Base-by-base conservation (phyloP, 2,888 invertebrate species). In the Eumacrocentrus americanus region DNA sequence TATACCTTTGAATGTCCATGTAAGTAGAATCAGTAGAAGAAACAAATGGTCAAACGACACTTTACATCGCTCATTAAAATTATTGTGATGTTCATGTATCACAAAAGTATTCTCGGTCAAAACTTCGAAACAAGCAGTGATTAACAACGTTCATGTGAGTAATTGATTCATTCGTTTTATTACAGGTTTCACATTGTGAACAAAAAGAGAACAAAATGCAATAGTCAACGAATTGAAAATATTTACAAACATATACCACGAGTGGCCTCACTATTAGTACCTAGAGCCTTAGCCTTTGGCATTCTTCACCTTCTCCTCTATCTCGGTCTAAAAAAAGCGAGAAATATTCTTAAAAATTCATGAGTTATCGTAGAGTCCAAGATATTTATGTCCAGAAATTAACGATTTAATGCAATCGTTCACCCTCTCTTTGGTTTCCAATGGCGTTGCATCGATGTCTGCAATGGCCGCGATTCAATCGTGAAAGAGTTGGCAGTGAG, bases 401-500 rank as follows among this genome's bases (percentile, higher is more conserved):
- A 58, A 58, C 52, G 48, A 16, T 35, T 14, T 14, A 11, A n/a
- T 37, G 14, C n/a, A 34, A 58, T 44, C 18, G 51, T 23, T 34
- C 9, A 40, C 25, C 59, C 60, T 47, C 65, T 68, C 58, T 72
- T 74, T 70, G 74, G 71, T 71, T 68, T 69, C 67, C 70, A 66
- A 70, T 67, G 67, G 61, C 56, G 9, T 29, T 34, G 29, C 35
- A 37, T 53, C 54, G 29, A 16, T 18, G 60, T 63, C 62, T 62
- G 54, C 40, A 46, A 35, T 12, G 29, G 50, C 54, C 34, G 51
- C 61, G 62, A 65, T 65, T 42, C 58, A 64, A 64, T 69, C 67
- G 60, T 70, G 63, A 66, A 61, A 60, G 56, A 62, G 67, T 67
- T 67, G 76, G 76, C 75, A 77, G 76, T 76, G 74, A 76, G 66